These are phyloP conservation scores for Willisornis vidua DNA, from an alignment of 2,113 vertebrate genomes.

Conservation along the genomic window DNA sequence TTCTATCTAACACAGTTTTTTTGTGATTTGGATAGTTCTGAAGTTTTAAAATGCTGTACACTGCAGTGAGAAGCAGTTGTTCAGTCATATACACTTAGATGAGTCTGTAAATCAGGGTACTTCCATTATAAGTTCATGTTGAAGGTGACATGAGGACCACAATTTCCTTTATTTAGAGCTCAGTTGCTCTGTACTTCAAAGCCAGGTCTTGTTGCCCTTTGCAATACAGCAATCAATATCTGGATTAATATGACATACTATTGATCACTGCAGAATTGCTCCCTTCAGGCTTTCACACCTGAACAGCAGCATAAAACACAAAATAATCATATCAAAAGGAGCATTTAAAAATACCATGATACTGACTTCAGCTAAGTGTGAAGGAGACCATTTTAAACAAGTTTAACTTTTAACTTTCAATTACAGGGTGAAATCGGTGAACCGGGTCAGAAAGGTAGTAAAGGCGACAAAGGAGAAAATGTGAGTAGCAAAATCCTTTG, in stretches of 20 bases:
- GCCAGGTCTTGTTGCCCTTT: conserved; percentile 43
- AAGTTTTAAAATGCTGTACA: not conserved
- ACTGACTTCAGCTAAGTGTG: not conserved
- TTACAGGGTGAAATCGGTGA: conserved; percentile 95
- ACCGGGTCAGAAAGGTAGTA: conserved; percentile 95
- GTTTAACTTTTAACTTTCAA: conserved; percentile 50
- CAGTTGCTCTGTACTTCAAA: conserved; percentile 16
- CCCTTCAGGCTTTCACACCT: conserved; percentile 62
- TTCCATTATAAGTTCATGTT: not conserved
- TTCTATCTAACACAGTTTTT: not conserved
- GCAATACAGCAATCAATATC: conserved; percentile 52
- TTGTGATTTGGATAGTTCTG: not conserved
- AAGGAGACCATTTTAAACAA: not conserved
- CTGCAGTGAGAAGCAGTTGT: not conserved
- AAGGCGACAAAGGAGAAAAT: conserved; percentile 96
- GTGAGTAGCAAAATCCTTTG: conserved; percentile 73
- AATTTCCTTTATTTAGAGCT: conserved; percentile 54
- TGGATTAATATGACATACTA: conserved; percentile 56
- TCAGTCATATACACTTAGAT: not conserved
- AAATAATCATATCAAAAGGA: conserved; percentile 32
- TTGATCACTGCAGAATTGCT: conserved; percentile 70
- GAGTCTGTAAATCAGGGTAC: not conserved
- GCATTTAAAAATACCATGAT: conserved; percentile 39
- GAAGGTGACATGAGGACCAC: not conserved
- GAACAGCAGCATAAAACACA: conserved; percentile 7